Base-by-base conservation (phyloP, 2,888 invertebrate genomes). In the Neria commutata region DNA sequence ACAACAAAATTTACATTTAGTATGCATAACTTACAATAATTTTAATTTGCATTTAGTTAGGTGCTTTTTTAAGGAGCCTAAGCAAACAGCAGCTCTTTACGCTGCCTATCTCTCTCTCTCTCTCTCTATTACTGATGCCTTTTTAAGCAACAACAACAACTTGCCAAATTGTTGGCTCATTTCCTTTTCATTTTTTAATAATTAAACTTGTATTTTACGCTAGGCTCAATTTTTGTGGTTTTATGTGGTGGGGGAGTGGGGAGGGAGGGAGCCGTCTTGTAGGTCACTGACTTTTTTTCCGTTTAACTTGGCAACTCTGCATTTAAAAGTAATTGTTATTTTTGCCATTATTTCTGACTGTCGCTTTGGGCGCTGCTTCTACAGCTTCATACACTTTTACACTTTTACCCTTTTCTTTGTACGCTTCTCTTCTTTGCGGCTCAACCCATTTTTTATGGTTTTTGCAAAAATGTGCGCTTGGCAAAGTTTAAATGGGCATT, bases 161-260 rank as follows among this genome's bases (percentile, higher is more conserved):
- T 53, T 56, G 29, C 46, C 53, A 50, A 33, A 33, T 34, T 40
- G 47, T 34, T 29, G 23, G 16, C 53, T 59, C 56, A 23, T 26
- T 29, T 54, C 26, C 2, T 25, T 56, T 63, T 63, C 63, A 62
- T 40, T 62, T 65, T 45, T 60, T 58, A 63, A 64, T 64, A 60
- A 60, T 54, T 11, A 29, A 29, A 29, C 11, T 29, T 6, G 6
- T 8, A 6, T 8, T 6, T 29, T 8, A 8, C 11, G 6, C 29
- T 11, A 29, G 29, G 11, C 11, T 29, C 29, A 29, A 29, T 29
- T 11, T 29, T 6, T 29, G 11, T 8, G 6, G 6, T 29, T 29
- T 29, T 29, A 29, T n/a, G n/a, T n/a, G n/a, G 11, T 29, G 11
- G 6, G 11, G 29, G 29, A 29, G 6, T 29, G 11, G 6, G 29